Conservation (phyloP, 2,888 invertebrate genomes). For the Malthinus flaveolus region DNA sequence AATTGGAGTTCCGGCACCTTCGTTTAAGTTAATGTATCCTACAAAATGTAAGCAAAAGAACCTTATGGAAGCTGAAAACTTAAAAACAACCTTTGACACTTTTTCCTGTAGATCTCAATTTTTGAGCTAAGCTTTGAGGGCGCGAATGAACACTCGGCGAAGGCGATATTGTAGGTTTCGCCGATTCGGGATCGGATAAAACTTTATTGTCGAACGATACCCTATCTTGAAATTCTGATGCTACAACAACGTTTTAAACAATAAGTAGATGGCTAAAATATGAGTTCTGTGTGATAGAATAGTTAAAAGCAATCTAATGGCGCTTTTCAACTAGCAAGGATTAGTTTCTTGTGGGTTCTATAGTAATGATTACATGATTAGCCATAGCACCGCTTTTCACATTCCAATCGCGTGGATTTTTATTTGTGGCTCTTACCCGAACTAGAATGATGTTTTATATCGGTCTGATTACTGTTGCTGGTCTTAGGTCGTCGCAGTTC, state of each 20-base stretch:
- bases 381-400: neutral
- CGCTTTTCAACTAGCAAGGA: too few relatives aligned
- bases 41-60: conserved; percentile 12
- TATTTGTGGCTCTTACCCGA: conserved; percentile 55
- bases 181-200: conserved; percentile 51
- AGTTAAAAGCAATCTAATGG: too few relatives aligned
- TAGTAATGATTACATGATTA: too few relatives aligned
- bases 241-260: conserved; percentile 44
- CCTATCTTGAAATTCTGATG: conserved; percentile 67
- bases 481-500: conserved; percentile 53
- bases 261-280: conserved; percentile 19
- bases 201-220: conserved; percentile 50
- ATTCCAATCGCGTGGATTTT: neutral
- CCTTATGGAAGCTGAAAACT: conserved; percentile 38
- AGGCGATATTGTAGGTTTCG: conserved; percentile 57
- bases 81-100: conserved; percentile 67
- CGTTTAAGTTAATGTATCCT: conserved; percentile 81
- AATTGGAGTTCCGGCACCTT: conserved; percentile 73
- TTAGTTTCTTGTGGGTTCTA: too few relatives aligned
- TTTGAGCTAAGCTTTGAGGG: conserved; percentile 88
- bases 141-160: conserved; percentile 63
- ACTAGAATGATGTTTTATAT: conserved; percentile 64
- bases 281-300: too few relatives aligned
- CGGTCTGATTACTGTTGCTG: conserved; percentile 52
- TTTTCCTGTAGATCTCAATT: conserved; percentile 81